Percentiles rank a stretch among this genome's conserved stretches.
Conservation (phyloP, 2,113 vertebrate species). For the Pan troglodytes region NHGRI_mPanTro3-v2.1_pri NC_072410.2:16733501-16734000, state of each 20-base stretch:
- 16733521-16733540: neutral
- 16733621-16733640: fast-evolving
- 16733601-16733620: neutral
- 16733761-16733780: neutral
- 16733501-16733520: neutral
- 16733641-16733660: neutral
- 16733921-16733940: neutral
- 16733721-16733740: neutral
- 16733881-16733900: neutral
- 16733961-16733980: neutral
- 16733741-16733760: neutral
- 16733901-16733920: neutral
- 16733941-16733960: neutral
- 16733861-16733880: neutral
- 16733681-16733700: neutral
- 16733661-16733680: neutral
- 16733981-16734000: neutral
- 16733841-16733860: neutral
- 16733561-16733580: neutral
- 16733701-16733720: neutral
- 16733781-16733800: neutral
- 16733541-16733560: neutral
- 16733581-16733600: neutral
- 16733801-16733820: neutral
- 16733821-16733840: neutral